Percentiles rank a stretch among this genome's conserved stretches.
phyloP scores from a whole-genome alignment of 64 coral and sea anemone species.

The Anthopleura sola region DNA sequence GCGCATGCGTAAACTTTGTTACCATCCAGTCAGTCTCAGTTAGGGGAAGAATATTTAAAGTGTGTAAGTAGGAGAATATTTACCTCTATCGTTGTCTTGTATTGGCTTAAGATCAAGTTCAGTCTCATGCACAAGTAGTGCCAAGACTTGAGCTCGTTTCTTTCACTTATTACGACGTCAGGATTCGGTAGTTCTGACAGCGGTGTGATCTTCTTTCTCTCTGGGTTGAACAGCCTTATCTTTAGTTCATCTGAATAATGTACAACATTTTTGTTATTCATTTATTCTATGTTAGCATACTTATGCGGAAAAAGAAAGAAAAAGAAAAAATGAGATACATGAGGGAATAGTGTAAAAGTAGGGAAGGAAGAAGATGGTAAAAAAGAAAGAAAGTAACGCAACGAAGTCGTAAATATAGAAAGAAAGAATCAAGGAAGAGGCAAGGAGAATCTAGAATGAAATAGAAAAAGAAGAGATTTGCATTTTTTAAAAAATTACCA shows the following conservation, averaged over 20 bases:
- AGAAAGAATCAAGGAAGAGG: no score
- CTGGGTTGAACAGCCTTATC: slow-evolving; percentile 24
- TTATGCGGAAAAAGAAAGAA: no score
- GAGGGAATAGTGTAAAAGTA: no score
- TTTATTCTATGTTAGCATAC: neutral
- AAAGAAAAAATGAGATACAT: no score
- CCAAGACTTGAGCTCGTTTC: slow-evolving; percentile 69
- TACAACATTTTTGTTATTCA: neutral
- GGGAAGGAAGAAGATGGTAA: no score
- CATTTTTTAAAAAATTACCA: slow-evolving; percentile 25
- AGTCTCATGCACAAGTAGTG: slow-evolving; percentile 68
- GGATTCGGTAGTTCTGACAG: slow-evolving; percentile 25
- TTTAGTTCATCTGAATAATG: slow-evolving; percentile 47
- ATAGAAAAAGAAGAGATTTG: no score
- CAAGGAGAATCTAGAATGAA: no score
- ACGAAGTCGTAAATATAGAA: no score
- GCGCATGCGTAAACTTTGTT: neutral
- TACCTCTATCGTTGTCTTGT: slow-evolving; percentile 62
- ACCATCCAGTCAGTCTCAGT: neutral
- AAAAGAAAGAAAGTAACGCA: no score
- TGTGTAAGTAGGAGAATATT: neutral
- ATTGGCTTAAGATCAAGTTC: slow-evolving; percentile 67
- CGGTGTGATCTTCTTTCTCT: slow-evolving; percentile 15
- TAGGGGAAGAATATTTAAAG: neutral
- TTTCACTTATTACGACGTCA: slow-evolving; percentile 8